Conservation (phyloP, 2,888 invertebrate genomes). For the Villa cingulata region DNA sequence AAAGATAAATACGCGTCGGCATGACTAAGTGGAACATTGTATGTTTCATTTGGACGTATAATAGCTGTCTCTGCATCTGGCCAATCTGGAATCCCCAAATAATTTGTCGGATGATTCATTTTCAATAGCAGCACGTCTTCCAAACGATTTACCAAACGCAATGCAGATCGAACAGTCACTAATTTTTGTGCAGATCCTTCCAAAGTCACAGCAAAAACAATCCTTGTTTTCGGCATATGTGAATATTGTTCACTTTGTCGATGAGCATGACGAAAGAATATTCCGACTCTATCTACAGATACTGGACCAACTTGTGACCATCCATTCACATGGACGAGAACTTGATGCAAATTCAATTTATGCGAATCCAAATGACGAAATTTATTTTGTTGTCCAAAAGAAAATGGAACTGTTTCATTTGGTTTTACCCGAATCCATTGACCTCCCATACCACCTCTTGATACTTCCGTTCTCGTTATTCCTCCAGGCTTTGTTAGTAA, state of each 20-base stretch:
- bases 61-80: slow-evolving; percentile 30
- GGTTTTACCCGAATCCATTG: slow-evolving; percentile 62
- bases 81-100: slow-evolving; percentile 16
- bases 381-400: slow-evolving; percentile 66
- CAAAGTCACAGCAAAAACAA: slow-evolving; percentile 82
- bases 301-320: slow-evolving; percentile 81
- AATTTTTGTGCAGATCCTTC: slow-evolving; percentile 91
- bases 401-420: slow-evolving; percentile 70
- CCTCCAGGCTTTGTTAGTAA: slow-evolving; percentile 57
- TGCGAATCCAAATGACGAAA: slow-evolving; percentile 60
- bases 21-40: slow-evolving; percentile 66
- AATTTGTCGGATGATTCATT: slow-evolving; percentile 38
- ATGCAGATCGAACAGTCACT: slow-evolving; percentile 80
- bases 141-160: slow-evolving; percentile 65
- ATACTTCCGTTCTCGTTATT: slow-evolving; percentile 31
- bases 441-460: slow-evolving; percentile 22
- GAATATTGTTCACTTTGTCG: slow-evolving; percentile 23
- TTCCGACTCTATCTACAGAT: slow-evolving; percentile 89
- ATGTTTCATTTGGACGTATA: slow-evolving; percentile 43
- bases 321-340: slow-evolving; percentile 77
- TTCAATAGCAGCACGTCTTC: slow-evolving; percentile 58
- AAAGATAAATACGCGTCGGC: slow-evolving; percentile 60
- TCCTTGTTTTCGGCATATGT: slow-evolving; percentile 46
- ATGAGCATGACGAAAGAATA: slow-evolving; percentile 67
- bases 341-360: slow-evolving; percentile 67